These are phyloP conservation scores for Aspidiotus rigidus DNA, from an alignment of 2,888 invertebrate genomes.

Conservation along the genomic window DNA sequence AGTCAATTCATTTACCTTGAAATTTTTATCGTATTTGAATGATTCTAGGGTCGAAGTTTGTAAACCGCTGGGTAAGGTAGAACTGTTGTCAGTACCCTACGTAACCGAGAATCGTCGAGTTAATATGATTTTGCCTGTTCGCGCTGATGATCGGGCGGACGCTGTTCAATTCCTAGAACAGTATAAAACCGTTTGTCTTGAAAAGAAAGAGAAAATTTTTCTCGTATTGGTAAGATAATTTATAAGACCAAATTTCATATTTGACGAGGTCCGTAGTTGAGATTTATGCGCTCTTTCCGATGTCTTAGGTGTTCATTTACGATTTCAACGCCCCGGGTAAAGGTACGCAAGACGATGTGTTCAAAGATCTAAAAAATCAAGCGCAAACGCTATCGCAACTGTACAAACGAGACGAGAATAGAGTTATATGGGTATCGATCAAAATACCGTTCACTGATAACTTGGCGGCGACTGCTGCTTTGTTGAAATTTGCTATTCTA, in stretches of 20 bases:
- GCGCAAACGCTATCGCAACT: slow-evolving; percentile 55
- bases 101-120: slow-evolving; percentile 87
- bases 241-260: slow-evolving; percentile 32
- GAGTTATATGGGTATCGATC: slow-evolving; percentile 60
- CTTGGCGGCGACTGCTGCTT: slow-evolving; percentile 38
- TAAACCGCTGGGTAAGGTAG: slow-evolving; percentile 76
- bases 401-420: slow-evolving; percentile 58
- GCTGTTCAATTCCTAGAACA: slow-evolving; percentile 59
- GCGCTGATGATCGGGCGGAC: slow-evolving; percentile 49
- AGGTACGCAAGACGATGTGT: slow-evolving; percentile 52
- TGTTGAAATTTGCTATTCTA: slow-evolving; percentile 50
- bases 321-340: slow-evolving; percentile 55
- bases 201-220: slow-evolving; percentile 67
- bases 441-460: slow-evolving; percentile 46
- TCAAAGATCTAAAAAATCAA: slow-evolving; percentile 54
- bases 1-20: no score
- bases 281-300: neutral
- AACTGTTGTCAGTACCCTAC: slow-evolving; percentile 85
- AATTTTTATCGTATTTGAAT: no score
- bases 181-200: slow-evolving; percentile 63
- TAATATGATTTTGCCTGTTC: slow-evolving; percentile 63
- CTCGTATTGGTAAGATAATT: slow-evolving; percentile 54
- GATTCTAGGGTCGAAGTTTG: slow-evolving; percentile 60
- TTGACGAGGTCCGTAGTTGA: no score
- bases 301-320: slow-evolving; percentile 54